Conservation (phyloP, 2,797 vertebrate genomes). For the Enteromius radiatus region DNA sequence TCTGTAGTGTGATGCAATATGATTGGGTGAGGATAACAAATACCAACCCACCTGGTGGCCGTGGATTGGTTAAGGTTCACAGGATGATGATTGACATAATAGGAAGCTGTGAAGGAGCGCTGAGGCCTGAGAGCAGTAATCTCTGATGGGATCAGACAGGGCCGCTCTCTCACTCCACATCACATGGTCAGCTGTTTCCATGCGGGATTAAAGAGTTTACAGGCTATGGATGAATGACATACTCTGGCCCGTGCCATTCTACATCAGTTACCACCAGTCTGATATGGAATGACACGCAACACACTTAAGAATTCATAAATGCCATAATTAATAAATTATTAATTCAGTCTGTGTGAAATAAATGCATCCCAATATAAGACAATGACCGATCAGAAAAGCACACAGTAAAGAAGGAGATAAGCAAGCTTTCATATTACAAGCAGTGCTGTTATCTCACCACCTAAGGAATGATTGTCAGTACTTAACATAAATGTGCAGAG, state of each 20-base stretch:
- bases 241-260: background rate
- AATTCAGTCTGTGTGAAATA: background rate
- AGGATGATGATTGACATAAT: slow-evolving; percentile 39
- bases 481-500: background rate
- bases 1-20: slow-evolving; percentile 10
- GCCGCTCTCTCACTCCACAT: background rate
- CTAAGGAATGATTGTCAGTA: background rate
- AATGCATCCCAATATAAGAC: background rate
- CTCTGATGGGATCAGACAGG: slow-evolving; percentile 30
- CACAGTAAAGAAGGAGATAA: background rate
- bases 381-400: background rate
- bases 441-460: background rate
- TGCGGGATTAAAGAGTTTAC: slow-evolving; percentile 14
- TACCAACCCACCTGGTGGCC: slow-evolving; percentile 3
- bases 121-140: slow-evolving; percentile 18
- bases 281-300: background rate
- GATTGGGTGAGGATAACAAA: slow-evolving; percentile 35
- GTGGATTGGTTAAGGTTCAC: slow-evolving; percentile 47
- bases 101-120: slow-evolving; percentile 13
- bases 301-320: background rate
- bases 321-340: background rate
- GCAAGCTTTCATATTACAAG: background rate
- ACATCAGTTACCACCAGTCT: background rate
- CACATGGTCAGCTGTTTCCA: slow-evolving; percentile 42
- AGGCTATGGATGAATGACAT: background rate